Evolutionary conservation across 2,888 invertebrate species (phyloP), one percentile per base, ranked within the genome.

Genomic region (Habroteleia sp.): DNA sequence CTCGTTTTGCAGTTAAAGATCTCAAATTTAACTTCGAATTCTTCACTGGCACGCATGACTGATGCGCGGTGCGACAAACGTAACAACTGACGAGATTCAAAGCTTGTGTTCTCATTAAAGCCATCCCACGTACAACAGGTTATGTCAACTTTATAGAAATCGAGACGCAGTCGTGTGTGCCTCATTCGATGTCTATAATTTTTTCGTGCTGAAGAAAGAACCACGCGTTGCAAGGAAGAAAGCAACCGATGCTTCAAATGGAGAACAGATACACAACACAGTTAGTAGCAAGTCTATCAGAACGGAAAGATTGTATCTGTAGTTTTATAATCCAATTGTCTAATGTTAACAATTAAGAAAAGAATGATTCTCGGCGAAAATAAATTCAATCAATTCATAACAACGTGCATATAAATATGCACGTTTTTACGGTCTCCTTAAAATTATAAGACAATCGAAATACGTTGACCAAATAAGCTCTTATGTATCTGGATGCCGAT

Each of bases 41-140:
- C 83, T 80, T 80, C 78, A 81, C 77, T 83, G 84, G 82, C 84
- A 82, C 82, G 78, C 77, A 82, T 83, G 82, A 84, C 81, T 81
- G 82, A 83, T 82, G 79, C 52, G 79, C 76, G 79, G 78, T 77
- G 78, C 77, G 78, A 76, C 78, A 46, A 52, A 50, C 63, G 41
- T 42, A 77, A 75, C 74, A 77, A 80, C 77, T 76, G 80, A 82
- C 74, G 79, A 79, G 80, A 65, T 77, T 72, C 73, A 65, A 48
- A 54, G 75, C 68, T 56, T 52, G 13, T 78, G 71, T 72, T 66
- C 72, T 76, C 68, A 58, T 76, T 76, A 76, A 76, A 77, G 72
- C 71, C 75, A 68, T 72, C 80, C 76, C 77, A 69, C 60, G 69
- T 7, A 13, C 10, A 7, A 10, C 65, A 41, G 33, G 31, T 39